phyloP scores from a whole-genome alignment of 1,140 invertebrate genomes.

The Chymomyza costata region DNA sequence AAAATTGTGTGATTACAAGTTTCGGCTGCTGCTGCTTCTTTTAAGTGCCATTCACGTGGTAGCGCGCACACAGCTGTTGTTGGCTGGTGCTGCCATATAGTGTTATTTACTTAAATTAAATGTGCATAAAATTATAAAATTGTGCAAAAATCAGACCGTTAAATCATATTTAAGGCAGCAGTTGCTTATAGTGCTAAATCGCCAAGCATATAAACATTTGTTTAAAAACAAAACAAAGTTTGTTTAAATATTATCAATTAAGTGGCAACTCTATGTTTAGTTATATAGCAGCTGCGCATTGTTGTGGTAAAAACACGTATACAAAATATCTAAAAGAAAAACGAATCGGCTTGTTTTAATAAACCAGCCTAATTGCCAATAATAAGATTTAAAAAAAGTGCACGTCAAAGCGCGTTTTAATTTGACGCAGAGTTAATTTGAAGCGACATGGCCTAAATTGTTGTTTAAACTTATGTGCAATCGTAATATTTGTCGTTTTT shows the following conservation, averaged over 20 bases:
- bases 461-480: constrained; percentile 9
- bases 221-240: no score
- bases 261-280: no score
- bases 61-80: constrained; percentile 19
- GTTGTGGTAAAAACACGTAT: constrained; percentile 45
- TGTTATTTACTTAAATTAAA: neutral
- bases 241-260: no score
- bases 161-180: no score
- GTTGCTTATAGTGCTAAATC: no score
- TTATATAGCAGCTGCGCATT: constrained; percentile 46
- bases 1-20: constrained; percentile 2
- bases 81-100: constrained; percentile 24
- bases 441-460: neutral
- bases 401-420: constrained; percentile 1
- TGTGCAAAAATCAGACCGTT: no score
- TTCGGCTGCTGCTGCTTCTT: constrained; percentile 8
- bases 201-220: no score
- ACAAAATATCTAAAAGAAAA: constrained; percentile 39
- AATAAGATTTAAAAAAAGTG: no score
- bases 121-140: constrained; percentile 1
- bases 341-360: constrained; percentile 43
- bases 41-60: constrained; percentile 27
- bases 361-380: constrained; percentile 37
- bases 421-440: neutral
- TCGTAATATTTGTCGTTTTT: constrained; percentile 16